These are phyloP conservation scores for Lepetodrilus schrolli DNA, from an alignment of 2,888 invertebrate genomes.

Conservation along the genomic window DNA sequence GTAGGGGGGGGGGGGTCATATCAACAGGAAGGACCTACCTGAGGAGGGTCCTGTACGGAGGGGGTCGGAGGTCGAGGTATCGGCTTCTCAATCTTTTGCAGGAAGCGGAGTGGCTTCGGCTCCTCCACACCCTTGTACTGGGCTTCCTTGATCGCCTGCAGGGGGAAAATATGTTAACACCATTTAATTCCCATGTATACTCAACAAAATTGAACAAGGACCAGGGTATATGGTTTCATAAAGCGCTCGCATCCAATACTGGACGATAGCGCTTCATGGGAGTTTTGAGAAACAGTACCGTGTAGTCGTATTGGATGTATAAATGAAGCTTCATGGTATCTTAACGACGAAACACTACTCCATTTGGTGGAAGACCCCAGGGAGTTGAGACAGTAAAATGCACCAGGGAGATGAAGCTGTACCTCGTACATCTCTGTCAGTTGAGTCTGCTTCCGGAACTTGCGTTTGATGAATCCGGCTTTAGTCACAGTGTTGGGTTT, in stretches of 20 bases:
- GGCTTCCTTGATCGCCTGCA: conserved; percentile 67
- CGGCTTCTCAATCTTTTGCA: conserved; percentile 76
- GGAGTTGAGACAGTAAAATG: too few relatives aligned
- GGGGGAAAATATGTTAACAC: background rate
- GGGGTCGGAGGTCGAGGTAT: conserved; percentile 76
- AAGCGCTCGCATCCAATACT: too few relatives aligned
- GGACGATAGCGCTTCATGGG: too few relatives aligned
- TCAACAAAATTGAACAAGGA: too few relatives aligned
- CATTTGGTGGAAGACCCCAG: too few relatives aligned
- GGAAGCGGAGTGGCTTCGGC: conserved; percentile 71
- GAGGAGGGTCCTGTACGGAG: conserved; percentile 69
- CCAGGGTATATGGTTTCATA: too few relatives aligned
- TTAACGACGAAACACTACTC: too few relatives aligned
- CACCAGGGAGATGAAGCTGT: too few relatives aligned
- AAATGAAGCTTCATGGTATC: too few relatives aligned
- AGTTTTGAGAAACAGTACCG: too few relatives aligned
- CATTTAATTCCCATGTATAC: background rate
- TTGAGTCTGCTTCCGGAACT: conserved; percentile 72
- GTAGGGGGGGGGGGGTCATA: background rate
- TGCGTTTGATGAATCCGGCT: conserved; percentile 72
- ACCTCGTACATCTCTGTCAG: conserved; percentile 74
- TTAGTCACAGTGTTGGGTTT: conserved; percentile 71
- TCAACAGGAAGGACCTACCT: conserved; percentile 55
- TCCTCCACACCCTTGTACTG: conserved; percentile 60
- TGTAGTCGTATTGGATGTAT: too few relatives aligned